These are phyloP conservation scores for Myxocyprinus asiaticus DNA, from an alignment of 2,113 vertebrate genomes.

Conservation along the genomic window DNA sequence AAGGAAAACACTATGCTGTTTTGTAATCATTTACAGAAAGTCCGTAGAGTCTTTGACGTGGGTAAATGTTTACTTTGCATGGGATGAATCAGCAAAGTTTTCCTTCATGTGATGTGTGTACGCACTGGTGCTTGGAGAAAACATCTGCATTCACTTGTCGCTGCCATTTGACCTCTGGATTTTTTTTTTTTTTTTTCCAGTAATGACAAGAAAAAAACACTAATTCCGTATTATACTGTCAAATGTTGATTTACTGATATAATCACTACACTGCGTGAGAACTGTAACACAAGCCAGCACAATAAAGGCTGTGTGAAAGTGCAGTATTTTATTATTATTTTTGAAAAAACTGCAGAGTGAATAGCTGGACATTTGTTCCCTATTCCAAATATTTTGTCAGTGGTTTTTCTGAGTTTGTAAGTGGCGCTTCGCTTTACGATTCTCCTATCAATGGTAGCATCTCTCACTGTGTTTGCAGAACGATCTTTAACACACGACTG, in stretches of 20 bases:
- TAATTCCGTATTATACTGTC: neutral
- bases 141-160: slow-evolving; percentile 45
- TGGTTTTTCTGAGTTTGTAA: slow-evolving; percentile 39
- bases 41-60: slow-evolving; percentile 16
- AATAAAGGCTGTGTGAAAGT: neutral
- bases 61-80: slow-evolving; percentile 30
- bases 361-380: slow-evolving; percentile 12
- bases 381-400: slow-evolving; percentile 35
- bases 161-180: slow-evolving; percentile 44
- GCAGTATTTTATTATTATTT: neutral
- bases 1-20: neutral
- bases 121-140: slow-evolving; percentile 25
- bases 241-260: neutral
- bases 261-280: slow-evolving; percentile 1
- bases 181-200: slow-evolving; percentile 11
- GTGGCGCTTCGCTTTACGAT: slow-evolving; percentile 38
- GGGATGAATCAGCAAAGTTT: slow-evolving; percentile 37
- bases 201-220: slow-evolving; percentile 13
- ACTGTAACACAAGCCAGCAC: slow-evolving; percentile 18
- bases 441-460: slow-evolving; percentile 24
- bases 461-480: slow-evolving; percentile 24
- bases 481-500: slow-evolving; percentile 8
- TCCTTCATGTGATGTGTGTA: slow-evolving; percentile 30
- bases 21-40: slow-evolving; percentile 40
- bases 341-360: neutral